Evolutionary conservation across 1,140 invertebrate species (phyloP).

Genomic region (Portunus trituberculatus): DNA sequence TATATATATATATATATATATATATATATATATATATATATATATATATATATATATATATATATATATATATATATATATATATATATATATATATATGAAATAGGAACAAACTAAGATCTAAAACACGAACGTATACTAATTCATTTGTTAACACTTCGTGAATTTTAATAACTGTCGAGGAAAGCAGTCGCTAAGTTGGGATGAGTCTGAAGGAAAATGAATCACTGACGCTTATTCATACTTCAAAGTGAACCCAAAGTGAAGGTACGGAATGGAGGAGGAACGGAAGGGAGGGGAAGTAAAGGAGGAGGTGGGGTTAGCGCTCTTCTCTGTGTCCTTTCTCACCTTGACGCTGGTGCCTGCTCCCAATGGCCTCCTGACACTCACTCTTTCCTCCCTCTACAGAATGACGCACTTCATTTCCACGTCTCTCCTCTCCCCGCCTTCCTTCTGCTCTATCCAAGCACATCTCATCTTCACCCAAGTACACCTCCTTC

Average conservation of each 20-base stretch:
- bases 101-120: background rate
- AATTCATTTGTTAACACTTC: background rate
- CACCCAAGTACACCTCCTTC: background rate
- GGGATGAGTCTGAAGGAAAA: background rate
- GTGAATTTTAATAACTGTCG: no score
- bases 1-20: background rate
- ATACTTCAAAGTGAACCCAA: background rate
- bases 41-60: background rate
- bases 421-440: background rate
- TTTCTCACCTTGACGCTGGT: background rate
- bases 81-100: background rate
- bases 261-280: background rate
- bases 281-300: background rate
- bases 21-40: constrained; percentile 18
- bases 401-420: background rate
- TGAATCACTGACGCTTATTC: background rate
- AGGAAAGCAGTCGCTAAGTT: background rate
- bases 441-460: no score
- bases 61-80: background rate
- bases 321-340: background rate
- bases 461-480: background rate
- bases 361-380: background rate
- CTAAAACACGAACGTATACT: background rate
- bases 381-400: background rate
- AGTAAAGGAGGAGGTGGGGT: background rate